Evolutionary conservation across 1,140 invertebrate species (phyloP), one percentile per base, ranked within the genome.

Genomic region (Lepidotrigona ventralis): DNA sequence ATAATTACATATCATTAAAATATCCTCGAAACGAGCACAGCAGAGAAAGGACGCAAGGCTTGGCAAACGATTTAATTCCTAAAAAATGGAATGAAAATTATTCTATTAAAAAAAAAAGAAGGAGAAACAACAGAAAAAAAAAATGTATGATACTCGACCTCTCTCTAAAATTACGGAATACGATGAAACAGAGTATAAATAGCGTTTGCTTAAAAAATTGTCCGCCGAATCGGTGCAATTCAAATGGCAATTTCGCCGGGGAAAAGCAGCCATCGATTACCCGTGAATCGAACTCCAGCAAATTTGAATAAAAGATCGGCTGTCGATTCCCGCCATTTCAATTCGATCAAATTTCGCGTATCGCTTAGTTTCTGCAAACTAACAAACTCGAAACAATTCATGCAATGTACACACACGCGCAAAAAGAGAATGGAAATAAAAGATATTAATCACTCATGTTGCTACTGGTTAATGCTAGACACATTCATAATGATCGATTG

Each of bases 71-170:
- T 68, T 68, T 33, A 17, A 6, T 51, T 51, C 23, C 46, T 26
- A 69, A 71, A 29, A 29, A 71, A 53, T 71, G 69, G 69, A 51
- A 71, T 71, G 46, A 71, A 26, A 71, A 71, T 53, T 19, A 71
- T 9, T 12, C 23, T 4, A 5, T n/a, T 15, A 15, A 70, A 66
- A 8, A 17, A 17, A n/a, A 8, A 1, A 21, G 8, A 5, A 19
- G 51, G 26, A 70, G 39, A 70, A 66, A 15, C 8, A 17, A n/a
- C 51, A n/a, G 0, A 46, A 9, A n/a, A 5, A 5, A n/a, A 11
- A 17, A 70, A 51, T 26, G 17, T 6, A 19, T n/a, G 46, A 51
- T 53, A 53, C 15, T 53, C 39, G 9, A 46, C 8, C 39, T 46
- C 39, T 46, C 39, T 46, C 51, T 26, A 19, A 51, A 71, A 46